Evolutionary conservation across 1,140 invertebrate genomes (phyloP), one percentile per base, ranked within the genome.

Genomic region (Drosophila insularis): DNA sequence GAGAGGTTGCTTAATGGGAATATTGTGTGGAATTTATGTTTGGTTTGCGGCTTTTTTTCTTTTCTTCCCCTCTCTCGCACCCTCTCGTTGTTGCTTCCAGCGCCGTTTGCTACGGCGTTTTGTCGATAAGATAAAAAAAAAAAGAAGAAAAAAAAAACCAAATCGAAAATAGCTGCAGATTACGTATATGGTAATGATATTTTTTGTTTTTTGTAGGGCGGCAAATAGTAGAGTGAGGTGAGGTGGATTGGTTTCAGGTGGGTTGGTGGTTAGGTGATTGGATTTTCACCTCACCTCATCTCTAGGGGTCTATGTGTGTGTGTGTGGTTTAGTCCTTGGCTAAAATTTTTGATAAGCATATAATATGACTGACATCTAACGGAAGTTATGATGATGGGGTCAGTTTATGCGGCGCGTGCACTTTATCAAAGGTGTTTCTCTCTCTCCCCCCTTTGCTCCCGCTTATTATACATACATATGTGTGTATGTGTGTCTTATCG

Each of bases 131-230:
- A 87, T 89, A 87, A 87, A 59, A 67, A 59, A 69, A 81, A 79
- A 68, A 31, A 35, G 73, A 74, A 58, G 72, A 61, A 74, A 79
- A 76, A 59, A 74, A 74, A 59, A 79, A 68, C 55, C 63, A 61
- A 87, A 87, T 87, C 84, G 82, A 87, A 89, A 79, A 82, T 85
- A 82, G 85, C 80, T 63, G 23, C 74, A 76, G 65, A 74, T 80
- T 77, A 80, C 70, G 73, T 80, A 75, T 85, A 87, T 85, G 78
- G 65, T 81, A 85, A 81, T 85, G 74, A 71, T 86, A 78, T 50
- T 50, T 27, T 27, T 27, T 27, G 0, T 27, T 5, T 3, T 27
- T 8, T 50, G 14, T 46, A 21, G 69, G 21, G 35, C n/a, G 37
- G 8, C 8, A 61, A n/a, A 58, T 53, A 21, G 32, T 21, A 37